Evolutionary conservation across 2,797 vertebrate genomes (phyloP), one percentile per base, ranked within the genome.

Genomic region (Clarias fuscus): DNA sequence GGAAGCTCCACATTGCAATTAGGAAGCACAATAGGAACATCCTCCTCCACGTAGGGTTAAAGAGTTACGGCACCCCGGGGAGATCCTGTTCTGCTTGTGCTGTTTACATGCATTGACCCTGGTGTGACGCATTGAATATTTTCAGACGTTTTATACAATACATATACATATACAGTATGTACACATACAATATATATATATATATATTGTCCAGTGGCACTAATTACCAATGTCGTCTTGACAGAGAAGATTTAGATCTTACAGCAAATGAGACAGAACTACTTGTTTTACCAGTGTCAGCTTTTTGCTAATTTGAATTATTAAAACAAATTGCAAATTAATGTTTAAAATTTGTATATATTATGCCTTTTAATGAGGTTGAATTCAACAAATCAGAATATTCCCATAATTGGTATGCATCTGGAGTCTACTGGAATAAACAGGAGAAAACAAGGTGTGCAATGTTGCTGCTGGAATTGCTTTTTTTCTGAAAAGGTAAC

Each of bases 21-120:
- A 95, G 94, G 94, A 95, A 96, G 93, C 93, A 96, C 94, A 95
- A 95, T 95, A 94, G 94, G 93, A 95, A 95, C 94, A 95, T 95
- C 93, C 93, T 94, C 92, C 93, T 93, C 92, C 93, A 93, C 90
- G 92, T 90, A 90, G 91, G 93, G 93, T 94, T 93, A 94, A 84
- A 93, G 91, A 94, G 93, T 95, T 94, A 93, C 92, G 92, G 85
- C 90, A 90, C 94, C 92, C 93, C n/a, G 61, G 95, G 93, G 95
- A 95, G 90, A 92, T 89, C 90, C 89, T 91, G 90, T 92, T 87
- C 90, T 90, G 91, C 88, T 67, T 80, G 88, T 89, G 89, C 91
- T 88, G 90, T 90, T 88, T 88, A 79, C 84, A 83, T 84, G 75
- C 22, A 83, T 77, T 86, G 88, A 89, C 81, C 73, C 80, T 71